phyloP scores from a whole-genome alignment of 1,140 invertebrate genomes.

The Dryas iulia region DNA sequence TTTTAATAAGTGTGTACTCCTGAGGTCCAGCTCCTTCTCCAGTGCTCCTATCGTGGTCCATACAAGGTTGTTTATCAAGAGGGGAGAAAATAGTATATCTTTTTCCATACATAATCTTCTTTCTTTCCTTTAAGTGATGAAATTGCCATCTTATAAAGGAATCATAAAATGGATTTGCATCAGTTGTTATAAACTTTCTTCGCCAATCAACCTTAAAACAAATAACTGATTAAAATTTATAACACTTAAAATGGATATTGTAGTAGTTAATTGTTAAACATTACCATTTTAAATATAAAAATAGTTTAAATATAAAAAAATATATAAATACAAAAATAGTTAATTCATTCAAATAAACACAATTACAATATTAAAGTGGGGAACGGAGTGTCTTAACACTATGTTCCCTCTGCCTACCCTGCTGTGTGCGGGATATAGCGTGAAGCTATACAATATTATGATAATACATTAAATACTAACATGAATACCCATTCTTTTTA shows the following conservation, averaged over 20 bases:
- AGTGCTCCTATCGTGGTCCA: constrained; percentile 98
- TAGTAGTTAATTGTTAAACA: too few relatives aligned
- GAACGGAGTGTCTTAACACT: too few relatives aligned
- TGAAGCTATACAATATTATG: background rate
- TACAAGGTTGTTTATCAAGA: constrained; percentile 98
- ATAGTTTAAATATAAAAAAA: too few relatives aligned
- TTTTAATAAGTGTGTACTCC: constrained; percentile 98
- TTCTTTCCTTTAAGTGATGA: constrained; percentile 90
- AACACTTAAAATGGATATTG: too few relatives aligned
- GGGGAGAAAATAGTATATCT: constrained; percentile 98
- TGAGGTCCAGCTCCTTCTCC: constrained; percentile 99
- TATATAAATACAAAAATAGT: too few relatives aligned
- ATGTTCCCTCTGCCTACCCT: too few relatives aligned
- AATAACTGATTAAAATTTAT: too few relatives aligned
- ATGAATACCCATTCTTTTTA: constrained; percentile 94
- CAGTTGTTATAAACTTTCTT: constrained; percentile 98
- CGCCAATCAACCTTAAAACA: constrained; percentile 94
- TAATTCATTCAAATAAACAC: too few relatives aligned
- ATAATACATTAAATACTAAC: constrained; percentile 78
- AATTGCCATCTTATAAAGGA: constrained; percentile 99
- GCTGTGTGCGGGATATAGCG: too few relatives aligned
- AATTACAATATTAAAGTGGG: too few relatives aligned
- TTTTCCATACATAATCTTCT: constrained; percentile 98
- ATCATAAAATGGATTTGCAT: constrained; percentile 98
- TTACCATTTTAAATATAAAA: too few relatives aligned